Base-by-base conservation (phyloP, 1,140 invertebrate genomes). In the Drosophila athabasca region DNA sequence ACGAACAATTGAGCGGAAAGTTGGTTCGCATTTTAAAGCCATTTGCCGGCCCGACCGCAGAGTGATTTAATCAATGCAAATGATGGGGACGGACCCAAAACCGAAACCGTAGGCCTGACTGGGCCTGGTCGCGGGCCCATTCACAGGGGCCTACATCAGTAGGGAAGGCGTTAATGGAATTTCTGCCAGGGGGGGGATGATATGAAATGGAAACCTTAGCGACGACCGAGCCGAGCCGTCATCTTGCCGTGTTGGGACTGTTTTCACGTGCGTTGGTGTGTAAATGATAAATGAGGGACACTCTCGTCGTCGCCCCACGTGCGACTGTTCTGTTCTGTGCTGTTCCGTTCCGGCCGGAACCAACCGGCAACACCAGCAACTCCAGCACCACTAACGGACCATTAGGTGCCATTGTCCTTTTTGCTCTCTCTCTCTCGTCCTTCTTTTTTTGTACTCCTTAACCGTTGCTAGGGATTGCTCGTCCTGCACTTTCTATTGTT, bases 61-160 rank as follows among this genome's bases (percentile, higher is more conserved):
- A 81, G 83, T 88, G 82, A 87, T 88, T 88, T 78, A 80, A 87
- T 87, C 83, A 87, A 87, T 87, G 83, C 78, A 88, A 87, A 87
- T 88, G 78, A 68, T 64, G 44, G 51, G 43, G 44, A 19, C 44
- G 17, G 15, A 26, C 24, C 9, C 5, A 15, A 29, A 17, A 46
- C 31, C 35, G 35, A 13, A 19, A 19, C 17, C 17, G 17, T 19
- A 19, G 1, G 17, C 17, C 17, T 19, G 17, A 19, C 17, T 19
- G 17, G 17, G 17, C 17, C 17, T 19, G 17, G 17, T 9, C 9
- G 8, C 9, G 31, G 31, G 50, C 59, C 58, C 13, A 60, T 68
- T 52, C 59, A 45, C 50, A 59, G 55, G 60, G 24, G 62, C 72
- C 66, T 64, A 81, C 65, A 75, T 71, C 67, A 75, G 81, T 4